Evolutionary conservation across 2,797 vertebrate species (phyloP), one percentile per base, ranked within the genome.

Genomic region (Brachyrhaphis roseni): DNA sequence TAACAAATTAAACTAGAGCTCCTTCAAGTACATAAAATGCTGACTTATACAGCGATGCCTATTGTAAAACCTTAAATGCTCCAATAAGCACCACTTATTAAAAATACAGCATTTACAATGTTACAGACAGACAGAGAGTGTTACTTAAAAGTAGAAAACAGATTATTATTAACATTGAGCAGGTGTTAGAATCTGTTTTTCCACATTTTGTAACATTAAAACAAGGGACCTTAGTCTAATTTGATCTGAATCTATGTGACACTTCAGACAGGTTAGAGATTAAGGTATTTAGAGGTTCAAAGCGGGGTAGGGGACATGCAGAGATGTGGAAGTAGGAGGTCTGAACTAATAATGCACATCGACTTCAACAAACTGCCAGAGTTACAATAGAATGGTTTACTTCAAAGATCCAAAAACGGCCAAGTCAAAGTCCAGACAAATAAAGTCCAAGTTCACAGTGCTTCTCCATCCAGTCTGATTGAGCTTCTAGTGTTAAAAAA

Each of bases 1-100:
- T 49, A 78, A 86, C 34, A 81, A 88, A 87, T 81, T 68, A 41
- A 86, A 87, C 62, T 16, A 57, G 26, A 82, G 66, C 79, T 34
- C 70, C 76, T 26, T 68, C 62, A 26, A 68, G 64, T 26, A 41
- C 36, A 23, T 68, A 2, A 68, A 68, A 41, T 41, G 8, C 10
- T 26, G 71, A 76, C 70, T 59, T 49, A 75, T 71, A 41, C 5
- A 76, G 8, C 41, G n/a, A 8, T 23, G 47, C 15, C 49, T 36
- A 36, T 72, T 68, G 78, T 41, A 85, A 86, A 72, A 77, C 39
- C 18, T 11, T 11, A 74, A 3, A 73, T 46, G n/a, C 5, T 36
- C 16, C 34, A 64, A 64, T 11, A 39, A 64, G 5, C 36, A 66
- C 16, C 34, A 23, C 18, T 23, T 39, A 10, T 4, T 28, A 39